Evolutionary conservation across 1,140 invertebrate species (phyloP).

Genomic region (Lepidostoma basale): DNA sequence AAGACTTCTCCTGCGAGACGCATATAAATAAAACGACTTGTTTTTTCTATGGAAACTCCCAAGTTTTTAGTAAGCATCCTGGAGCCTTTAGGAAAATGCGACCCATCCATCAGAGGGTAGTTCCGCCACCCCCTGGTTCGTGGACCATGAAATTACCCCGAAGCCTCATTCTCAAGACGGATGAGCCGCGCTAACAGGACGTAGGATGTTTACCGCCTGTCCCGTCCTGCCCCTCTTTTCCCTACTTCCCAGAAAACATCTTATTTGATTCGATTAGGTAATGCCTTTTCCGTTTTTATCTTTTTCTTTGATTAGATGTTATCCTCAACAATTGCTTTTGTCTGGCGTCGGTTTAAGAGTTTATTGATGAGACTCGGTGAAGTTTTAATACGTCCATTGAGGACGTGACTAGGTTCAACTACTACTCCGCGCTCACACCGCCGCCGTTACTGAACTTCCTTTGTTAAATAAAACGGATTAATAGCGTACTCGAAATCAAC

Average conservation of each 20-base stretch:
- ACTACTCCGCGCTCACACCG: not conserved
- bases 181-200: constrained; percentile 45
- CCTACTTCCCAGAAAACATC: constrained; percentile 36
- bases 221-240: not conserved
- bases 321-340: constrained; percentile 27
- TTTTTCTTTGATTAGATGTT: constrained; percentile 29
- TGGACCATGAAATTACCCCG: constrained; percentile 47
- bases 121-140: constrained; percentile 21
- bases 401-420: not conserved
- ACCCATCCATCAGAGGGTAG: constrained; percentile 43
- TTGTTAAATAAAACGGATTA: too few species aligned
- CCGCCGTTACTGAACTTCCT: too few species aligned
- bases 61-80: constrained; percentile 44
- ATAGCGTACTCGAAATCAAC: too few species aligned
- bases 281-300: constrained; percentile 37
- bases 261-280: constrained; percentile 46
- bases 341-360: not conserved
- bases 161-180: constrained; percentile 47
- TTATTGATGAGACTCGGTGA: constrained; percentile 1
- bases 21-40: constrained; percentile 18
- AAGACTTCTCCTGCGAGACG: constrained; percentile 3
- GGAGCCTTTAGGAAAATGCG: constrained; percentile 39
- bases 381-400: constrained; percentile 3
- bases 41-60: constrained; percentile 30
- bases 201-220: constrained; percentile 40